Conservation (phyloP, 2,113 vertebrate genomes). For the Gadus macrocephalus region DNA sequence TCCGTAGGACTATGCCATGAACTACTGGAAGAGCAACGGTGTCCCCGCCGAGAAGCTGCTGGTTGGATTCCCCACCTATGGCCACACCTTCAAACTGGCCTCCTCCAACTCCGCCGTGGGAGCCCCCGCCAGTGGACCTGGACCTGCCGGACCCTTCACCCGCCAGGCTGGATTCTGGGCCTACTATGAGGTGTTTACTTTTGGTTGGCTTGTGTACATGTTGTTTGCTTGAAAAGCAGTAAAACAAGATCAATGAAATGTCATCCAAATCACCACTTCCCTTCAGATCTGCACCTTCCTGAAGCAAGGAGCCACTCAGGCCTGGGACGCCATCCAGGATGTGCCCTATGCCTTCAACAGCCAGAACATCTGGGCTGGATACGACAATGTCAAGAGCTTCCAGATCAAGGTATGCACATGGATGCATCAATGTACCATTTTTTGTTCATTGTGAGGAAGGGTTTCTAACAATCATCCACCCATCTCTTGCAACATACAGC, state of each 20-base stretch:
- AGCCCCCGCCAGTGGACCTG: conserved; percentile 68
- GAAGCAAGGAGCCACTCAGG: conserved; percentile 61
- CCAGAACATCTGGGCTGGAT: conserved; percentile 68
- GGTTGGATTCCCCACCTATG: conserved; percentile 79
- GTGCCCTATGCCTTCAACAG: conserved; percentile 69
- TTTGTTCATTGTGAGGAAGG: no score
- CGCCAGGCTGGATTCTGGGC: conserved; percentile 69
- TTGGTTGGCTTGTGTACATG: neutral
- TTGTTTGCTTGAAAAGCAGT: neutral
- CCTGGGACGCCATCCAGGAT: conserved; percentile 57
- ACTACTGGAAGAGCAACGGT: conserved; percentile 77
- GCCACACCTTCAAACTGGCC: conserved; percentile 70
- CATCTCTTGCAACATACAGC: conserved; percentile 17
- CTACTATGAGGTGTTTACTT: conserved; percentile 74
- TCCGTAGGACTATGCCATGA: conserved; percentile 74
- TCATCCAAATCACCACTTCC: neutral
- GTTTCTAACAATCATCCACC: no score
- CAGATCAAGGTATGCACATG: conserved; percentile 56
- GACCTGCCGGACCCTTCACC: conserved; percentile 74
- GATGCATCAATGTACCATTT: neutral
- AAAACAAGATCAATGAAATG: no score
- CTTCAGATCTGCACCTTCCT: conserved; percentile 69
- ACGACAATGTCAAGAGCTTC: conserved; percentile 73
- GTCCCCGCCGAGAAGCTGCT: conserved; percentile 77
- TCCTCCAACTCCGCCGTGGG: conserved; percentile 64